Evolutionary conservation across 2,888 invertebrate species (phyloP).

Genomic region (Drosophila pseudotalamancana): DNA sequence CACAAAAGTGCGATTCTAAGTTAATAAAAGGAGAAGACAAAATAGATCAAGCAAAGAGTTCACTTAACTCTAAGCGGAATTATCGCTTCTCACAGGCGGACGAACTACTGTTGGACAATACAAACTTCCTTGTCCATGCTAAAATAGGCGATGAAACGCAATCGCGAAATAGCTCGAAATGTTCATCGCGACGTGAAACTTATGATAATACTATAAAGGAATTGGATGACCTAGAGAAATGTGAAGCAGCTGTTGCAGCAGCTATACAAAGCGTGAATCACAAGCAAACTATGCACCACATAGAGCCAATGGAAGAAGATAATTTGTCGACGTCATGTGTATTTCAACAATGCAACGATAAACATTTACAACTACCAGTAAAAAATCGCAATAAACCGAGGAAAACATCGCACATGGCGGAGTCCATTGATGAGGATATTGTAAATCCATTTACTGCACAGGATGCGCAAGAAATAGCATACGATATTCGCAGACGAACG

Average conservation of each 20-base stretch:
- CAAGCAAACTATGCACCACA: constrained; percentile 1
- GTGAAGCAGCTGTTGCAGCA: constrained; percentile 26
- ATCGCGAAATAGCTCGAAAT: constrained; percentile 60
- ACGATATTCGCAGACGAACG: background rate
- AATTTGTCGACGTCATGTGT: background rate
- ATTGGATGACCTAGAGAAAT: constrained; percentile 48
- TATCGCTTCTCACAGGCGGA: constrained; percentile 66
- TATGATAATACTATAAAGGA: constrained; percentile 49
- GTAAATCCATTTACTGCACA: background rate
- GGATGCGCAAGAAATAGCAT: too few species aligned
- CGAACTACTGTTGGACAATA: constrained; percentile 70
- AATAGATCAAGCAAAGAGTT: constrained; percentile 2
- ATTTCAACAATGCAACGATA: background rate
- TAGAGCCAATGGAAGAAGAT: constrained; percentile 11
- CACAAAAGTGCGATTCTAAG: background rate
- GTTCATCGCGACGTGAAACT: constrained; percentile 51
- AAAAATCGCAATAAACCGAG: background rate
- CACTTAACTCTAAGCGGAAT: constrained; percentile 13
- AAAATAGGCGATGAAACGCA: constrained; percentile 71
- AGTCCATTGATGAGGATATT: constrained; percentile 5
- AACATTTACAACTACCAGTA: background rate
- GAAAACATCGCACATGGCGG: constrained; percentile 5
- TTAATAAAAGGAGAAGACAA: background rate
- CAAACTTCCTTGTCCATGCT: constrained; percentile 68
- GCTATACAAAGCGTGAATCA: constrained; percentile 15